Evolutionary conservation across 1,140 invertebrate species (phyloP).

Genomic region (Drosophila sucinea): DNA sequence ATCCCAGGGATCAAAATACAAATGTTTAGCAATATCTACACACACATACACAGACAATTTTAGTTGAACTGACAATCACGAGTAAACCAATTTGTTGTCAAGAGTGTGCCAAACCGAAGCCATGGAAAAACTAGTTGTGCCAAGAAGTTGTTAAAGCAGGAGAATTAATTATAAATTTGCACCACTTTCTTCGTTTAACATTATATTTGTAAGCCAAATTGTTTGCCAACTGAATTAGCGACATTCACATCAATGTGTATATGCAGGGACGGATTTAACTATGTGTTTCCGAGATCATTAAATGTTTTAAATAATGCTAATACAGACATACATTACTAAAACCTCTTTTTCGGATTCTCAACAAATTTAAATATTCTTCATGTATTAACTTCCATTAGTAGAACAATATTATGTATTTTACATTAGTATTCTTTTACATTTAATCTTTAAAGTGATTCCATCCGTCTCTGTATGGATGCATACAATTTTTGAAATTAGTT

Average conservation of each 20-base stretch:
- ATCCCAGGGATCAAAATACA: slow-evolving; percentile 72
- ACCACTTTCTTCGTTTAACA: slow-evolving; percentile 52
- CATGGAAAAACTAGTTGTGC: slow-evolving; percentile 37
- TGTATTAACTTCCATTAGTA: neutral
- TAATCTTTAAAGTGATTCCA: neutral
- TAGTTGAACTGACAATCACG: slow-evolving; percentile 75
- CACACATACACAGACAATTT: slow-evolving; percentile 41
- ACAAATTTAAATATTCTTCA: neutral
- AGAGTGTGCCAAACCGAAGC: slow-evolving; percentile 61
- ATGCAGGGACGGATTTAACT: neutral
- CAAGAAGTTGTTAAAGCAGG: slow-evolving; percentile 16
- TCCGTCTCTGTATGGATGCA: slow-evolving; percentile 61
- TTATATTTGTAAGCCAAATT: slow-evolving; percentile 19
- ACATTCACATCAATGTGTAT: slow-evolving; percentile 44
- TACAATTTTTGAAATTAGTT: slow-evolving; percentile 61
- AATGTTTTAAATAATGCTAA: too few species aligned
- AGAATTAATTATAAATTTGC: slow-evolving; percentile 45
- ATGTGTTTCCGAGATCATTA: neutral
- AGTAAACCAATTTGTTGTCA: slow-evolving; percentile 64
- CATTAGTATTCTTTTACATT: neutral
- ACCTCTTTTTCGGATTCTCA: too few species aligned
- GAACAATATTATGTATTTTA: neutral
- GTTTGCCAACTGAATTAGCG: slow-evolving; percentile 52
- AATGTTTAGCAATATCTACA: slow-evolving; percentile 64
- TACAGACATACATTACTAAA: too few species aligned